phyloP scores from a whole-genome alignment of 2,113 vertebrate species.

The Picathartes gymnocephalus region DNA sequence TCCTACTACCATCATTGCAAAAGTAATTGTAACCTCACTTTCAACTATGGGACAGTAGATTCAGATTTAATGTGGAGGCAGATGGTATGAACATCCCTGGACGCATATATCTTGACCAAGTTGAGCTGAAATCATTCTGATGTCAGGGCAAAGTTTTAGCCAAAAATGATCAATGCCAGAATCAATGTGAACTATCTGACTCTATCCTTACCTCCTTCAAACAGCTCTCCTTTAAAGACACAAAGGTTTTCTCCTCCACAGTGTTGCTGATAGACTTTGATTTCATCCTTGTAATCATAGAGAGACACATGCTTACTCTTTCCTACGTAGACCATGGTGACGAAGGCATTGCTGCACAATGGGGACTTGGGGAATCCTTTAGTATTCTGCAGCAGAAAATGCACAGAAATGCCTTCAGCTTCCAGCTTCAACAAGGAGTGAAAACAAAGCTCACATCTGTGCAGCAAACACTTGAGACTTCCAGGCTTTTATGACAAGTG shows the following conservation, averaged over 20 bases:
- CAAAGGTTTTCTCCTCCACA: conserved; percentile 96
- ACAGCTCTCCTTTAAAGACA: conserved; percentile 84
- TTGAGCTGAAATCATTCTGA: conserved; percentile 32
- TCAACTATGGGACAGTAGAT: conserved; percentile 37
- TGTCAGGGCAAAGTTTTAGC: conserved; percentile 22
- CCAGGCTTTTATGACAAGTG: background rate
- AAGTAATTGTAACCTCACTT: conserved; percentile 43
- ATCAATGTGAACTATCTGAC: background rate
- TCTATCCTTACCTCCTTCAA: conserved; percentile 82
- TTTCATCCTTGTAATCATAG: conserved; percentile 79
- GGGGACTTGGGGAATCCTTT: conserved; percentile 71
- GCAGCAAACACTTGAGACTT: background rate
- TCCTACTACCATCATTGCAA: conserved; percentile 9
- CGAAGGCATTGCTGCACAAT: conserved; percentile 72
- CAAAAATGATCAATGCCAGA: background rate
- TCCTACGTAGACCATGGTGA: conserved; percentile 88
- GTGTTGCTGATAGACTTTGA: conserved; percentile 91
- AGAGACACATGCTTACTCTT: conserved; percentile 80
- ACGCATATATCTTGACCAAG: conserved; percentile 4
- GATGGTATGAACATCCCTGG: conserved; percentile 34
- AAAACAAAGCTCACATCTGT: background rate
- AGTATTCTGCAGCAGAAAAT: conserved; percentile 68
- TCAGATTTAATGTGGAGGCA: conserved; percentile 41
- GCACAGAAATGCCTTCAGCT: background rate
- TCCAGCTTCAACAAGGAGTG: background rate